Conservation (phyloP, 2,888 invertebrate genomes). For the Himalopsyche kuldschensis region DNA sequence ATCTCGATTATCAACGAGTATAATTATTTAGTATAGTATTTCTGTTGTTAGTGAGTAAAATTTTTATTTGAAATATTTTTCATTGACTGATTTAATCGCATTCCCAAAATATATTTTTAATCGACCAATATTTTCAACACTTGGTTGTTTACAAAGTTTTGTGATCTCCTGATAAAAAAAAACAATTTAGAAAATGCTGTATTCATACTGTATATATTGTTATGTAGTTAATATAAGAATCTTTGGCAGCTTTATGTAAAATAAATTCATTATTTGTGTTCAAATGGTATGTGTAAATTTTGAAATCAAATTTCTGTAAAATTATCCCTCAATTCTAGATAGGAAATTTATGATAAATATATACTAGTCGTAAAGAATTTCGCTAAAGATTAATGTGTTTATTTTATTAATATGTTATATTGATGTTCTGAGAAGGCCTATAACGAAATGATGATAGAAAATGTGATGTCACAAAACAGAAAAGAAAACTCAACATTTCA, state of each 20-base stretch:
- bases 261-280: neutral
- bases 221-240: neutral
- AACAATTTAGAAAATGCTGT: neutral
- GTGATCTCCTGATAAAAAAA: neutral
- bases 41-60: neutral
- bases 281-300: neutral
- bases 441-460: too few relatives aligned
- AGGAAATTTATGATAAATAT: neutral
- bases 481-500: too few relatives aligned
- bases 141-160: neutral
- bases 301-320: neutral
- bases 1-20: neutral
- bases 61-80: neutral
- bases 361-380: neutral
- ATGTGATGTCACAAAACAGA: too few relatives aligned
- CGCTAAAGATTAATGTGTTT: too few relatives aligned
- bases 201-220: neutral
- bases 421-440: too few relatives aligned
- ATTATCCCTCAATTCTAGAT: neutral
- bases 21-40: neutral
- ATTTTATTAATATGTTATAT: too few relatives aligned
- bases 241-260: neutral
- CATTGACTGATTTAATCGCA: neutral
- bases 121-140: neutral
- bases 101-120: neutral